Percentiles rank a stretch among this genome's conserved stretches.
Evolutionary conservation across 2,888 invertebrate genomes (phyloP).

Genomic region (Apoderus coryli): DNA sequence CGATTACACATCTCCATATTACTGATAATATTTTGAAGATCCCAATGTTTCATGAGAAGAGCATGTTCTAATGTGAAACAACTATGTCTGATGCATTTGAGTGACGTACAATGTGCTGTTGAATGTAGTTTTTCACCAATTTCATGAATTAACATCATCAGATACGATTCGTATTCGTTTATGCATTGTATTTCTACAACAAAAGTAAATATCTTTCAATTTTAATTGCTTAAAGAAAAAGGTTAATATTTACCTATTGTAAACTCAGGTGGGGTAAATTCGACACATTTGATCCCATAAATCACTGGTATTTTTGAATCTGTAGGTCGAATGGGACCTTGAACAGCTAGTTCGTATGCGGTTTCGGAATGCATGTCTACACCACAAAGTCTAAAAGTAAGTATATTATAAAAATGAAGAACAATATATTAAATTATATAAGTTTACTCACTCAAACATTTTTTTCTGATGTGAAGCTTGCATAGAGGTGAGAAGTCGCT

Average conservation of each 20-base stretch:
- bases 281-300: conserved; percentile 73
- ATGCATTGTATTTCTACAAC: conserved; percentile 68
- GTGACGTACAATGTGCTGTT: conserved; percentile 62
- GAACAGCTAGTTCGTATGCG: conserved; percentile 75
- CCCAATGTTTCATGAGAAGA: conserved; percentile 72
- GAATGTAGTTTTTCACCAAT: conserved; percentile 67
- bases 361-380: conserved; percentile 74
- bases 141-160: conserved; percentile 68
- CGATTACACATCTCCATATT: conserved; percentile 45
- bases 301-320: conserved; percentile 56
- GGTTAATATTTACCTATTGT: conserved; percentile 48
- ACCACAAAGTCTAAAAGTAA: conserved; percentile 47
- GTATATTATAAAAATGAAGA: conserved; percentile 1
- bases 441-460: conserved; percentile 62
- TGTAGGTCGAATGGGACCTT: conserved; percentile 68
- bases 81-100: conserved; percentile 73
- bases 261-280: conserved; percentile 72
- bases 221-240: background rate
- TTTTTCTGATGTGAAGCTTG: conserved; percentile 76
- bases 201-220: background rate
- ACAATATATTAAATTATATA: background rate
- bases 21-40: conserved; percentile 46
- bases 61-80: conserved; percentile 64
- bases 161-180: conserved; percentile 68
- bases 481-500: conserved; percentile 58